phyloP scores from a whole-genome alignment of 2,888 invertebrate species.

The Seira musarum region DNA sequence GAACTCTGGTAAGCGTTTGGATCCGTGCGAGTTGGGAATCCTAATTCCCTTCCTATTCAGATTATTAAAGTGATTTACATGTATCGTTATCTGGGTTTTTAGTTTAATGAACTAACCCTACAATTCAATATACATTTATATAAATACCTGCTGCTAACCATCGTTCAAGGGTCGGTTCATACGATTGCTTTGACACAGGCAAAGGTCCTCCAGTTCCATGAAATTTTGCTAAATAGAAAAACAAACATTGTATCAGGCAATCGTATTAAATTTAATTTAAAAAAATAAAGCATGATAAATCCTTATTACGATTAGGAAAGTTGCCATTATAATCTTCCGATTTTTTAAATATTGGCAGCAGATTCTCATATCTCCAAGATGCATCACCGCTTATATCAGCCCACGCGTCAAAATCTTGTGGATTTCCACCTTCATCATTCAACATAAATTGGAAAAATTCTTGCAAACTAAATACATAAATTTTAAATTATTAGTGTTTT shows the following conservation, averaged over 20 bases:
- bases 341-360: conserved; percentile 38
- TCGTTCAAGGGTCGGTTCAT: conserved; percentile 14
- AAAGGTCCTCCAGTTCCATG: conserved; percentile 51
- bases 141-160: conserved; percentile 51
- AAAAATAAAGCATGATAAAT: no score
- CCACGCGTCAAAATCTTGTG: conserved; percentile 39
- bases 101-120: no score
- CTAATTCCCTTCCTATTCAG: conserved; percentile 49
- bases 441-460: no score
- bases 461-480: no score
- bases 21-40: conserved; percentile 29
- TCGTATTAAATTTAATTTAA: no score
- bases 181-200: conserved; percentile 20
- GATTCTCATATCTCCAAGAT: conserved; percentile 42
- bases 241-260: no score
- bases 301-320: conserved; percentile 36
- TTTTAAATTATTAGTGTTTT: no score
- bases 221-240: conserved; percentile 38
- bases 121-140: no score
- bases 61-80: no score
- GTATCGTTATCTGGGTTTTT: no score
- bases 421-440: conserved; percentile 11
- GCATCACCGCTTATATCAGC: conserved; percentile 22
- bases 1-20: conserved; percentile 45
- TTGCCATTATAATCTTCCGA: conserved; percentile 44